Conservation (phyloP, 2,113 vertebrate genomes). For the Eretmochelys imbricata region DNA sequence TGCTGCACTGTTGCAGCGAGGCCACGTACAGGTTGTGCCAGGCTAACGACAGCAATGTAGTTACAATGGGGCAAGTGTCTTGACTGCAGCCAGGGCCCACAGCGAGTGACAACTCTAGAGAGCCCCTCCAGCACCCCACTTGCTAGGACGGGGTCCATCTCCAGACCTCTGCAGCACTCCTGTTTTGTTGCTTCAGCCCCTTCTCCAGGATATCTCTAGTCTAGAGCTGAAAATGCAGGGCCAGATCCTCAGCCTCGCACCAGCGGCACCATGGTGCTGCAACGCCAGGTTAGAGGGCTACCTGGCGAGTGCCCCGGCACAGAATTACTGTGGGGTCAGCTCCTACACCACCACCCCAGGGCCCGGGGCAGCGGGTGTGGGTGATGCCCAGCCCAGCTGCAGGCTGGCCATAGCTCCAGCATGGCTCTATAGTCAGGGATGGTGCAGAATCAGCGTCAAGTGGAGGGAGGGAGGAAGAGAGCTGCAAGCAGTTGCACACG, state of each 20-base stretch:
- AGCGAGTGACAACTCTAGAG: not conserved
- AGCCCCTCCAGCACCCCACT: not conserved
- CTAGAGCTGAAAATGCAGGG: not conserved
- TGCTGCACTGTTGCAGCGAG: not conserved
- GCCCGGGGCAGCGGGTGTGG: not conserved
- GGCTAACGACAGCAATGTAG: not conserved
- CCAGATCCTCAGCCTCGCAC: not conserved
- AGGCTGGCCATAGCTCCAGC: not conserved
- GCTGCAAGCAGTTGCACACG: not conserved
- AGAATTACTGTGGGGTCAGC: not conserved
- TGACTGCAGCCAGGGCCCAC: not conserved
- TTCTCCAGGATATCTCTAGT: not conserved
- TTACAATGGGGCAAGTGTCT: not conserved
- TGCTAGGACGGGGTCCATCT: not conserved
- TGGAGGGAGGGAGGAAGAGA: accelerated
- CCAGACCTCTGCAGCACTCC: not conserved
- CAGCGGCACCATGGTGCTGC: not conserved
- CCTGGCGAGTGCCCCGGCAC: not conserved
- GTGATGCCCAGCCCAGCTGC: not conserved
- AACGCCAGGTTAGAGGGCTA: not conserved
- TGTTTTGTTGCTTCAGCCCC: not conserved
- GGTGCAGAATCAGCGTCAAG: accelerated
- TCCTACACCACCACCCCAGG: not conserved
- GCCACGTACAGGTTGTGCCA: not conserved
- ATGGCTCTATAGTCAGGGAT: accelerated